Evolutionary conservation across 2,888 invertebrate genomes (phyloP), one percentile per base, ranked within the genome.

Genomic region (Microctonus brassicae): DNA sequence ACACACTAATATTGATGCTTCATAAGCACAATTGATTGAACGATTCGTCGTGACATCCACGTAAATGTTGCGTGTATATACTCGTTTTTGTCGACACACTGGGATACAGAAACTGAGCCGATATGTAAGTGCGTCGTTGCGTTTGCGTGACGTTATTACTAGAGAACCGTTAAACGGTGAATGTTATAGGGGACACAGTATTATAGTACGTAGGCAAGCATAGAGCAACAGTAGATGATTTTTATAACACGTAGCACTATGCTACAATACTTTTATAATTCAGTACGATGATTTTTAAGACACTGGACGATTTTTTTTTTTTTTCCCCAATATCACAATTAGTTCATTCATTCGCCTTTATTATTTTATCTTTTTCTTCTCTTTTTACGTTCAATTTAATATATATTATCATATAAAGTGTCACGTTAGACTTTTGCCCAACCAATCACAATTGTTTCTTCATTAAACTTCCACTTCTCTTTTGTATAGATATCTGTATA

Each of bases 131-230:
- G 69, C 73, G 69, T 55, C 60, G 69, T 69, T 65, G 70, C 70
- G 74, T 72, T 74, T 75, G 73, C 73, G 75, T 75, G 75, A 72
- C 74, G 73, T 70, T 74, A 72, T 76, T 75, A 76, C 75, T 74
- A 74, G 72, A 73, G 69, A 75, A 77, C 77, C 75, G 76, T 77
- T 77, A 76, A 58, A 33, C 58, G n/a, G 58, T 33, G 26, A 26
- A 53, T 24, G 22, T n/a, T 33, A 33, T 33, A 33, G 58, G 42
- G 17, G 42, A 47, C 42, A 76, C 70, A 74, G 69, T 53, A n/a
- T n/a, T n/a, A n/a, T n/a, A 68, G 65, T 66, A 61, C 29, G 65
- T 62, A 61, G 33, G 65, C 34, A 61, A 39, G n/a, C 42, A 47
- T 17, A 47, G 42, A 47, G 42, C 42, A 47, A 47, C 42, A 47